Evolutionary conservation across 2,113 vertebrate species (phyloP).

Genomic region (Burhinus bistriatus): DNA sequence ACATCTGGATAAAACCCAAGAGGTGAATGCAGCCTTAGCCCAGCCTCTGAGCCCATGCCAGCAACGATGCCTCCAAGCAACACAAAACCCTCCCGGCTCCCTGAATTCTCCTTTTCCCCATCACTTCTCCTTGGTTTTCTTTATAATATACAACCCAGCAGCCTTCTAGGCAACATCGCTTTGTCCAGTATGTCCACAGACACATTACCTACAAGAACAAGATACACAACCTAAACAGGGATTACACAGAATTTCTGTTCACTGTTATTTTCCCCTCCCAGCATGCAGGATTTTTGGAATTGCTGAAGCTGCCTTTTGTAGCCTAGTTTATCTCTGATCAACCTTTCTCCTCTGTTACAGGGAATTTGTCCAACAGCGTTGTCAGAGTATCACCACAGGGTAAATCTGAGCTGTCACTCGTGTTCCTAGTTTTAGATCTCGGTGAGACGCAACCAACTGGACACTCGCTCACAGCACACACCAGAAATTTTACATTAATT

Average conservation of each 20-base stretch:
- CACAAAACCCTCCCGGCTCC: not conserved
- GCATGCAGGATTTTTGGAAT: not conserved
- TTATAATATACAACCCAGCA: not conserved
- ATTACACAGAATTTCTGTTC: not conserved
- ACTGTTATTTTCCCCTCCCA: not conserved
- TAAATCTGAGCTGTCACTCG: not conserved
- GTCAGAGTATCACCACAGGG: not conserved
- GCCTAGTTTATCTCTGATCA: not conserved
- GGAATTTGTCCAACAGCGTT: not conserved
- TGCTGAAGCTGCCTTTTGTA: not conserved
- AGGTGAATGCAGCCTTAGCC: not conserved
- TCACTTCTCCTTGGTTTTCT: not conserved
- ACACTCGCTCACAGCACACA: not conserved
- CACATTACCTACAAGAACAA: accelerated
- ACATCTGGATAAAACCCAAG: not conserved
- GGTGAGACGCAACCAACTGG: not conserved
- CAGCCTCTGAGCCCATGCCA: not conserved
- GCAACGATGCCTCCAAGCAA: not conserved
- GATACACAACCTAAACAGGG: accelerated
- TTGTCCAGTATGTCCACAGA: not conserved
- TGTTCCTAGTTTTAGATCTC: not conserved
- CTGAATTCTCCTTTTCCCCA: not conserved
- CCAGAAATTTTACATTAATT: not conserved
- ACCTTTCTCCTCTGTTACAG: not conserved
- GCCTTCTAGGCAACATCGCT: not conserved